phyloP scores from a whole-genome alignment of 2,113 vertebrate genomes.

The Pterocles burchelli region DNA sequence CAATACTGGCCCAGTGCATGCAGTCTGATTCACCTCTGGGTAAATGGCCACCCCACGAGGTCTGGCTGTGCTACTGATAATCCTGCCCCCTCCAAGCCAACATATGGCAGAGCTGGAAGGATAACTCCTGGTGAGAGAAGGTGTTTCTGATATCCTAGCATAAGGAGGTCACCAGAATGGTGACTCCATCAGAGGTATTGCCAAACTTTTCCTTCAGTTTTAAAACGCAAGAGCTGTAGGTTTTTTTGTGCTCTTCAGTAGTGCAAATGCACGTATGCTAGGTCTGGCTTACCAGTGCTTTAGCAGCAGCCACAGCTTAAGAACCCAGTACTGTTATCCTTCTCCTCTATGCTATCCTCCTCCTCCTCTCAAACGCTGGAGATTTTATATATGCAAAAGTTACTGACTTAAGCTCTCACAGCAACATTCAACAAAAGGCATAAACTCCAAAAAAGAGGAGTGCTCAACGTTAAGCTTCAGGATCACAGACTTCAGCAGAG shows the following conservation, averaged over 20 bases:
- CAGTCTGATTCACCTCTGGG: not conserved
- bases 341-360: fast-evolving
- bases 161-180: not conserved
- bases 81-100: not conserved
- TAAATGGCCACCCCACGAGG: not conserved
- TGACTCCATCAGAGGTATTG: not conserved
- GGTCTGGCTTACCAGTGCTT: not conserved
- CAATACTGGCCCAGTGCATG: not conserved
- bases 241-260: not conserved
- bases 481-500: not conserved
- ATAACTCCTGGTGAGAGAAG: not conserved
- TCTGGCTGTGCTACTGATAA: not conserved
- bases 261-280: not conserved
- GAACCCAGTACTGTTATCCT: not conserved
- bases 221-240: not conserved
- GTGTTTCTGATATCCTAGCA: not conserved
- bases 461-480: not conserved
- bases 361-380: not conserved
- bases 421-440: not conserved
- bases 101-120: not conserved
- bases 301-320: not conserved
- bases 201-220: not conserved
- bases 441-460: not conserved
- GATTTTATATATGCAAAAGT: not conserved
- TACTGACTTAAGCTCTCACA: not conserved